Percentiles rank a stretch among this genome's conserved stretches.
phyloP scores from a whole-genome alignment of 2,797 vertebrate species.

The Sebastolobus alascanus region DNA sequence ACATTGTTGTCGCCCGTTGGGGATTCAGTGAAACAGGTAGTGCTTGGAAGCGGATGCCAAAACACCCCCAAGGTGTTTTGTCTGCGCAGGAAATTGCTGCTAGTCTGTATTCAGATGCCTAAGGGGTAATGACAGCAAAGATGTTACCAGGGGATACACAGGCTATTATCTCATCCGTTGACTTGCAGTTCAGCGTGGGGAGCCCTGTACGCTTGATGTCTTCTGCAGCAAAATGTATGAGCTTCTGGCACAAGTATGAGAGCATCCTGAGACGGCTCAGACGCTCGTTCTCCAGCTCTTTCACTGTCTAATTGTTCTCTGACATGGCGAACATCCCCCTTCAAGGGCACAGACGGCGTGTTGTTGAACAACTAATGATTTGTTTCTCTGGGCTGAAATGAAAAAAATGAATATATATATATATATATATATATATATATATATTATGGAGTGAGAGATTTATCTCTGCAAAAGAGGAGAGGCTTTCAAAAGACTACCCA shows the following conservation, averaged over 20 bases:
- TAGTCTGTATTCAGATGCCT: slow-evolving; percentile 53
- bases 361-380: slow-evolving; percentile 63
- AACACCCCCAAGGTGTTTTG: slow-evolving; percentile 43
- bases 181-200: not conserved
- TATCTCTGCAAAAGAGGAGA: slow-evolving; percentile 14
- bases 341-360: slow-evolving; percentile 55
- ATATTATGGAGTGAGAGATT: slow-evolving; percentile 25
- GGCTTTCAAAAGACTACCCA: slow-evolving; percentile 31
- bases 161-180: slow-evolving; percentile 31
- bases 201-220: slow-evolving; percentile 10
- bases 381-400: slow-evolving; percentile 56
- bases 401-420: not conserved
- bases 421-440: not conserved
- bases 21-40: slow-evolving; percentile 25
- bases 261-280: slow-evolving; percentile 21
- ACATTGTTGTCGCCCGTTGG: slow-evolving; percentile 6
- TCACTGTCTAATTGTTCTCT: slow-evolving; percentile 65
- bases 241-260: slow-evolving; percentile 23
- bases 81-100: slow-evolving; percentile 58
- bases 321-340: slow-evolving; percentile 50
- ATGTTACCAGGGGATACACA: slow-evolving; percentile 48
- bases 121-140: slow-evolving; percentile 43
- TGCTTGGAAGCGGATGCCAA: slow-evolving; percentile 31
- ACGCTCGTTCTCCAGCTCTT: slow-evolving; percentile 33
- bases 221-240: slow-evolving; percentile 25